Evolutionary conservation across 2,797 vertebrate species (phyloP), one percentile per base, ranked within the genome.

Genomic region (Acanthopagrus latus): DNA sequence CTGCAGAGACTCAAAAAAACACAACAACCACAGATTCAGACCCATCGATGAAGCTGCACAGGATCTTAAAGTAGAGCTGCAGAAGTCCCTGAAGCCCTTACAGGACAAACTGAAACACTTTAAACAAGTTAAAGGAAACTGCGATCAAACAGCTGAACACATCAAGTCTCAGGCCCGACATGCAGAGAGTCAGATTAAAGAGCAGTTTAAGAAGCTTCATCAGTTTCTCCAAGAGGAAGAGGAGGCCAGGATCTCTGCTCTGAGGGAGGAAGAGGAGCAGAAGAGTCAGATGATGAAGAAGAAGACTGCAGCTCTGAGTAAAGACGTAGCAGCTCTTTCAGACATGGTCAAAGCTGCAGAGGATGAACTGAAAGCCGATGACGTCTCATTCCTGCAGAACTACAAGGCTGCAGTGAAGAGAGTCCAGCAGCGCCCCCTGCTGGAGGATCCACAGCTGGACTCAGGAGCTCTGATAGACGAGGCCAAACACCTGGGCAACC

Each of bases 161-260:
- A n/a, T 64, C 14, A 48, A 33, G 5, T 25, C 20, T 16, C 62
- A 64, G 46, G 46, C 62, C 1, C 5, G 0, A n/a, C 7, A n/a
- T 8, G n/a, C 48, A 20, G 48, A 50, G 18, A 50, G 3, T 3
- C 20, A 50, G 48, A 50, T 50, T 4, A 50, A n/a, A 43, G 33
- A 76, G 58, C 58, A 72, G 46, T 77, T 77, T 38, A 48, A 23
- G 2, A 81, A 57, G 51, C 33, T 72, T 55, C 16, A 3, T 11
- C 50, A 52, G 20, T 52, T 21, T 52, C 50, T 52, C 12, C 9
- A 52, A n/a, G 43, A 44, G 3, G 43, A 44, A 44, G 43, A 44
- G 43, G 43, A 44, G 43, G 43, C 43, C 43, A 44, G 43, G 43
- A 44, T 44, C 43, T 13, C 43, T 44, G 43, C 43, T 44, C 43